phyloP scores from a whole-genome alignment of 2,888 invertebrate species.

The Ormia ochracea region DNA sequence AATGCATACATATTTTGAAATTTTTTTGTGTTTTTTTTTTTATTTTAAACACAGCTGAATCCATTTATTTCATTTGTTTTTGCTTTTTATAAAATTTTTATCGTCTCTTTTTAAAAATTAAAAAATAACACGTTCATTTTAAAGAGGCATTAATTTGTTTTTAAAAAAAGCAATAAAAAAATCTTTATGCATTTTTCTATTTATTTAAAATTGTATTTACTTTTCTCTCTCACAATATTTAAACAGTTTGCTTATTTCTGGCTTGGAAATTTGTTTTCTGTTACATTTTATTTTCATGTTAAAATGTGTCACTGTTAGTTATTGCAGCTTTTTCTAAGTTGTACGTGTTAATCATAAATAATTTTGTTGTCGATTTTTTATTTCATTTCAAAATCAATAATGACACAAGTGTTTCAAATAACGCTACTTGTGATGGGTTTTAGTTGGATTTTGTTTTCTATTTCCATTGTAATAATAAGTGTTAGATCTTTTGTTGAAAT shows the following conservation, averaged over 20 bases:
- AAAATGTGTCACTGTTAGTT: slow-evolving; percentile 54
- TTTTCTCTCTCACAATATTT: slow-evolving; percentile 41
- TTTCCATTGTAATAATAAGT: not conserved
- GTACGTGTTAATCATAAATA: slow-evolving; percentile 59
- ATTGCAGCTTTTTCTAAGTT: slow-evolving; percentile 47
- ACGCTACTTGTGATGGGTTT: slow-evolving; percentile 9
- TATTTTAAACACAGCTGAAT: slow-evolving; percentile 55
- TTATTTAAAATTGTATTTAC: slow-evolving; percentile 26
- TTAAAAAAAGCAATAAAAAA: slow-evolving; percentile 12
- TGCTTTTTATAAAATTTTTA: not conserved
- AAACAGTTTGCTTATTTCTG: slow-evolving; percentile 53
- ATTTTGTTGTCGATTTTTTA: slow-evolving; percentile 30
- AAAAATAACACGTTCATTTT: slow-evolving; percentile 11
- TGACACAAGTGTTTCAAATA: slow-evolving; percentile 57
- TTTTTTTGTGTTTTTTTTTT: not conserved
- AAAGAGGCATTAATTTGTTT: slow-evolving; percentile 31
- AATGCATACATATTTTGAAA: not conserved
- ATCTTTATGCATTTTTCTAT: slow-evolving; percentile 50
- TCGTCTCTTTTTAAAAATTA: not conserved
- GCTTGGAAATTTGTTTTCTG: slow-evolving; percentile 27
- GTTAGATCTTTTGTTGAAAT: slow-evolving; percentile 1
- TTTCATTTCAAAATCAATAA: slow-evolving; percentile 44
- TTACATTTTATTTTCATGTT: slow-evolving; percentile 34
- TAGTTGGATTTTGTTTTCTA: slow-evolving; percentile 8
- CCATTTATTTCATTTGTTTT: slow-evolving; percentile 40